These are phyloP conservation scores for Nyctibius grandis DNA, from an alignment of 2,797 vertebrate genomes.

Conservation along the genomic window DNA sequence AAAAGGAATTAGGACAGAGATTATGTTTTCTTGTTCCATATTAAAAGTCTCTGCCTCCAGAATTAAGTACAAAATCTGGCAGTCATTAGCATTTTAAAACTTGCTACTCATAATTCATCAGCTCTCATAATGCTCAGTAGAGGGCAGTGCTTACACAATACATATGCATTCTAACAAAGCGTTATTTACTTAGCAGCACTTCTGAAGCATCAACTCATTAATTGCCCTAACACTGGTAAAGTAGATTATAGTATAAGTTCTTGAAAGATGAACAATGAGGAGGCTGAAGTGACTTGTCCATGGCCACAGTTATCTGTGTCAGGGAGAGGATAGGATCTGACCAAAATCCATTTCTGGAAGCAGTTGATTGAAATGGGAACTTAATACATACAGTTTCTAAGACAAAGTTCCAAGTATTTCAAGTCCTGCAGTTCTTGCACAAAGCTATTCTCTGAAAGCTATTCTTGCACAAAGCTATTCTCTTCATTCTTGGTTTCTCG, in stretches of 20 bases:
- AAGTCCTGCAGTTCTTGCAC: not conserved
- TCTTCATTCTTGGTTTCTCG: not conserved
- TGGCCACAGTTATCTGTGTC: not conserved
- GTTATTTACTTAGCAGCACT: not conserved
- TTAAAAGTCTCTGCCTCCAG: not conserved
- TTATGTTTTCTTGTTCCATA: not conserved
- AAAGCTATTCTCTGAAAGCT: not conserved
- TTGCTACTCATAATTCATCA: not conserved
- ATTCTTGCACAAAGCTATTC: not conserved
- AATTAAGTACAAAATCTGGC: not conserved
- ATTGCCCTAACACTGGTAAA: not conserved
- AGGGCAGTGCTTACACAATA: constrained; percentile 43
- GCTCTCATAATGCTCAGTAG: not conserved
- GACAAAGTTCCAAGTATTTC: not conserved
- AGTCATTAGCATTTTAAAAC: not conserved
- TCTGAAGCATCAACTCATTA: not conserved
- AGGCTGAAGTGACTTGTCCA: not conserved
- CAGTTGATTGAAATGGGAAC: not conserved
- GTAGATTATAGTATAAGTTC: not conserved
- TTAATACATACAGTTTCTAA: not conserved
- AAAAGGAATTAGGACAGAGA: not conserved
- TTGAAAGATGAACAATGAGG: not conserved
- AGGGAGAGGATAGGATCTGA: not conserved
- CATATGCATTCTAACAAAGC: not conserved
- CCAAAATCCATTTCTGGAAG: not conserved